Conservation (phyloP, 30 jellyfish, hydroid and myxozoan genomes). For the Pseudorhiza aurosa region DNA sequence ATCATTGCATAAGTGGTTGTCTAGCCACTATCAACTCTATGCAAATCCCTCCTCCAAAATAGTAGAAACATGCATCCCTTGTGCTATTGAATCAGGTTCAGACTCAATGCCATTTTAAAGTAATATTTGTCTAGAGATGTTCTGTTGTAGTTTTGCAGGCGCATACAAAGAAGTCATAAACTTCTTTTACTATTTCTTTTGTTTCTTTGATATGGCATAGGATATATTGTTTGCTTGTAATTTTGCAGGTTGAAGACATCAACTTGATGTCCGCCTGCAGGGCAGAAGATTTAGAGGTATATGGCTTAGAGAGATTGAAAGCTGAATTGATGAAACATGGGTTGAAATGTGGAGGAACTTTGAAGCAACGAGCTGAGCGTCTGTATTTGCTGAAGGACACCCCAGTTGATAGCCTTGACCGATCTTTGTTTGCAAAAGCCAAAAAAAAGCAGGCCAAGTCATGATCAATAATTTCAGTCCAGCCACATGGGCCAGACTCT, state of each 20-base stretch:
- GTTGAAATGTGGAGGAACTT: slow-evolving; percentile 97
- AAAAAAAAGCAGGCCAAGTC: slow-evolving; percentile 1
- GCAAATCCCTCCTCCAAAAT: too few relatives aligned
- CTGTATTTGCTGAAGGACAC: slow-evolving; percentile 78
- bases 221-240: background rate
- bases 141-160: too few relatives aligned
- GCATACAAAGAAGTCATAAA: background rate
- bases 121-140: too few relatives aligned
- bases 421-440: slow-evolving; percentile 76
- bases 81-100: too few relatives aligned
- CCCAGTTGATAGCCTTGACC: slow-evolving; percentile 81
- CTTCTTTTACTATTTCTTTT: background rate
- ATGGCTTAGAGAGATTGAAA: slow-evolving; percentile 92
- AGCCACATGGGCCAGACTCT: too few relatives aligned
- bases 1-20: too few relatives aligned
- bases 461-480: background rate
- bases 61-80: too few relatives aligned
- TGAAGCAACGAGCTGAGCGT: slow-evolving; percentile 94
- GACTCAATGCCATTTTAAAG: too few relatives aligned
- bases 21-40: too few relatives aligned
- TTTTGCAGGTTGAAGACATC: slow-evolving; percentile 28
- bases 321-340: slow-evolving; percentile 79
- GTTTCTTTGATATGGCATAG: too few relatives aligned
- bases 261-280: slow-evolving; percentile 36
- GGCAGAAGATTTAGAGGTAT: slow-evolving; percentile 87